These are phyloP conservation scores for Phenganax stokvisi DNA, from an alignment of 92 coral and sea anemone genomes.

Conservation along the genomic window DNA sequence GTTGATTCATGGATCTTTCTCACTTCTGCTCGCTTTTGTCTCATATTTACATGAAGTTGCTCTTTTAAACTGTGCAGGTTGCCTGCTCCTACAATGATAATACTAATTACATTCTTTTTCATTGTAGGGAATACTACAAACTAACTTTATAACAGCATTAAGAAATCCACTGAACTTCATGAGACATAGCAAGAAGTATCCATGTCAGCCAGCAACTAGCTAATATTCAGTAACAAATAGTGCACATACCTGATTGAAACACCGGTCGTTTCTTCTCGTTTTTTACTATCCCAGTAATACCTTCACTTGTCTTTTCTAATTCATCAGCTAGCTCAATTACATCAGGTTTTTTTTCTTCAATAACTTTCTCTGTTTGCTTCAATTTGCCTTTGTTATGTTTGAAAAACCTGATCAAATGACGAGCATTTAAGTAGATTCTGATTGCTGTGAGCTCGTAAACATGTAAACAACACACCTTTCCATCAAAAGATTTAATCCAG, in stretches of 20 bases:
- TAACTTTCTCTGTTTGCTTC: conserved; percentile 3
- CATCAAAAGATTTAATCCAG: conserved; percentile 68
- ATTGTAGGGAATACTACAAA: too few species aligned
- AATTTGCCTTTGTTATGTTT: conserved; percentile 49
- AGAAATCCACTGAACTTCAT: too few species aligned
- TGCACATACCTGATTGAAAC: conserved; percentile 6
- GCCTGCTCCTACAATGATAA: conserved; percentile 44
- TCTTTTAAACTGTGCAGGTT: conserved; percentile 65
- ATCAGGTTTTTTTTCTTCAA: background rate
- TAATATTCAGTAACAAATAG: background rate
- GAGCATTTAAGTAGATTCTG: background rate
- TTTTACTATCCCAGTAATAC: background rate
- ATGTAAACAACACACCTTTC: conserved; percentile 56
- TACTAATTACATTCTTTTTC: too few species aligned
- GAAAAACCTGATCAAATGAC: conserved; percentile 47
- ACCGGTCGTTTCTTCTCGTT: background rate
- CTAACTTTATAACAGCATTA: too few species aligned
- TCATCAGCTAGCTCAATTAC: conserved; percentile 34
- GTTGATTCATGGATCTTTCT: conserved; percentile 82
- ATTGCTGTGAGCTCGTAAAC: background rate
- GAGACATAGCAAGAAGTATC: too few species aligned
- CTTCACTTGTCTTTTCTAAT: conserved; percentile 24
- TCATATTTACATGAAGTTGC: conserved; percentile 74
- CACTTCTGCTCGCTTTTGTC: conserved; percentile 67
- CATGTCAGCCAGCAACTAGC: too few species aligned